Base-by-base conservation (phyloP, 2,888 invertebrate genomes). In the Malthinus seriepunctatus region DNA sequence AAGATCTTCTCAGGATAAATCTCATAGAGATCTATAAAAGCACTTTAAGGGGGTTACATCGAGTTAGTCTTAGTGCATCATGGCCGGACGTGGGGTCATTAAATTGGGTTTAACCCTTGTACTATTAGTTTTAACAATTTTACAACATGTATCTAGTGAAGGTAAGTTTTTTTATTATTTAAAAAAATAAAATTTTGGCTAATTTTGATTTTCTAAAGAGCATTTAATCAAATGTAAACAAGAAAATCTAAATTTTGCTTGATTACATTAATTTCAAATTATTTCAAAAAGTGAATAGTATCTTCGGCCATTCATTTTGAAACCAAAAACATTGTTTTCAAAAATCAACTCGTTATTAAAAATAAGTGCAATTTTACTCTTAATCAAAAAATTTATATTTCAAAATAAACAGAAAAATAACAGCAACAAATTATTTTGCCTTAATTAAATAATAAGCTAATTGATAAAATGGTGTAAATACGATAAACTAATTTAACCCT, bases 51-150 rank as follows among this genome's bases (percentile, higher is more conserved):
- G 64, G 63, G 62, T 67, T 63, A 63, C 53, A 57, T 53, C 45
- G 15, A 50, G 60, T 42, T 68, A 73, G 73, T 73, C 70, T 66
- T 49, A 56, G 68, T 66, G 70, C 63, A 68, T 67, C 64, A 73
- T 74, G 74, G 71, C 69, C 67, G 66, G 70, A 68, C 70, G 66
- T 62, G 68, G 67, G 67, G 69, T 69, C 60, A 57, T 66, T 45
- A 66, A 62, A 57, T 64, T 67, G 70, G 73, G 72, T 71, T 63
- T 72, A 56, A 72, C 73, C 71, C 72, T 75, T 61, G 69, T 69
- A 53, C 62, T 74, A 55, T 67, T 74, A 63, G 67, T 73, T 67
- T 68, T 73, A 61, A 57, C 69, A 47, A 52, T 49, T 42, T 33
- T 56, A 54, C 67, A 68, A 60, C 59, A 63, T 14, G 69, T 67